Conservation (phyloP, 2,797 vertebrate species). For the Falco rusticolus region DNA sequence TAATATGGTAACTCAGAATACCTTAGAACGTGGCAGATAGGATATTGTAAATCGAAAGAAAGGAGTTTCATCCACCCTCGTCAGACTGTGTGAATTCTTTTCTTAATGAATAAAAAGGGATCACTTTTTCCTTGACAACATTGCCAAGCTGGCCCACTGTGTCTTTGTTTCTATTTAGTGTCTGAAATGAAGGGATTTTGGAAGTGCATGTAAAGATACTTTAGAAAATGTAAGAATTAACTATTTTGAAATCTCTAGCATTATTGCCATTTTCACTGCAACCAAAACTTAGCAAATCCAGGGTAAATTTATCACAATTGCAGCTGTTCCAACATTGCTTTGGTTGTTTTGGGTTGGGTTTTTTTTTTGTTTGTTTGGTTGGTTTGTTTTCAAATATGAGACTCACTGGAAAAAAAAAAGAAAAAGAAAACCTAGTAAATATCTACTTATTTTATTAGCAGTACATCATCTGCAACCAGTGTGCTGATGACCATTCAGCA, state of each 20-base stretch:
- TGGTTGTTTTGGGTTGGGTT: not conserved
- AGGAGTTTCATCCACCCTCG: not conserved
- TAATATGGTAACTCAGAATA: not conserved
- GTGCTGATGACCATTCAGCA: not conserved
- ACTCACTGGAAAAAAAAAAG: not conserved
- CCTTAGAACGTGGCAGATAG: not conserved
- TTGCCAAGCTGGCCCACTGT: not conserved
- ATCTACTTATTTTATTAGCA: not conserved
- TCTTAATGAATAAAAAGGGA: not conserved
- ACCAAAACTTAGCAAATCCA: not conserved
- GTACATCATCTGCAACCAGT: not conserved
- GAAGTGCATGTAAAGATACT: not conserved
- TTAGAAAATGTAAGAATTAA: not conserved
- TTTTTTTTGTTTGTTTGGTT: accelerated
- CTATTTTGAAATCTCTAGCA: not conserved
- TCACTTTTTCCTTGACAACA: not conserved
- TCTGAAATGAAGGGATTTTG: not conserved
- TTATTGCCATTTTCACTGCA: not conserved
- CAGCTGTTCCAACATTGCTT: not conserved
- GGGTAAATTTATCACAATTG: not conserved
- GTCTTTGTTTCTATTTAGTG: not conserved
- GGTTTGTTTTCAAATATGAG: not conserved
- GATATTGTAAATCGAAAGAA: not conserved
- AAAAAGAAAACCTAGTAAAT: too few species aligned
- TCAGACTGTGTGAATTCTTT: not conserved